Conservation (phyloP, 1,140 invertebrate species). For the Zaprionus gabonicus region DNA sequence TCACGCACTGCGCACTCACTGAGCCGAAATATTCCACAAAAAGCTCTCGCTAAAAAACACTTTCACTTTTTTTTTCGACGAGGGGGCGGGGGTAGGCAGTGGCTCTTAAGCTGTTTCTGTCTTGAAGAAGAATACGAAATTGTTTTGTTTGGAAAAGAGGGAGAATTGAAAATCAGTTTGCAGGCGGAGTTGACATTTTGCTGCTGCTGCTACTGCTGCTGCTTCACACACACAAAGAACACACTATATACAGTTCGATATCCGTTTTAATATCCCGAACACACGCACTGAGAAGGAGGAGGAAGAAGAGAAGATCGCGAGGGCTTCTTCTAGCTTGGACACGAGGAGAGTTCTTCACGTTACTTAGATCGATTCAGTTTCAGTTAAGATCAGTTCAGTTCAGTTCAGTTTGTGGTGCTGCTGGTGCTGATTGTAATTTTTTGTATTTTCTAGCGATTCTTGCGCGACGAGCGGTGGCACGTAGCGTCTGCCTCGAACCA, state of each 20-base stretch:
- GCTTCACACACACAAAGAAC: background rate
- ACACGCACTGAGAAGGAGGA: background rate
- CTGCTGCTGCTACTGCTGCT: background rate
- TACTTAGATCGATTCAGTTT: background rate
- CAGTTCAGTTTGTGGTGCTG: slow-evolving; percentile 16
- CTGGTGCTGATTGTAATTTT: background rate
- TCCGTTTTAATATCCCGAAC: background rate
- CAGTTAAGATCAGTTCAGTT: slow-evolving; percentile 8
- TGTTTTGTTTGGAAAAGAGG: slow-evolving; percentile 27
- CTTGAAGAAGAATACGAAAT: slow-evolving; percentile 71
- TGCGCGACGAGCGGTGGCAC: slow-evolving; percentile 75
- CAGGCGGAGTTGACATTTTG: slow-evolving; percentile 33
- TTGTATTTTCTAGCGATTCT: slow-evolving; percentile 49
- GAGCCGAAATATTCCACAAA: slow-evolving; percentile 41
- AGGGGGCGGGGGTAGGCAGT: no score
- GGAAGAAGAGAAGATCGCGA: background rate
- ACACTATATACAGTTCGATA: background rate
- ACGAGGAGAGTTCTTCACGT: background rate
- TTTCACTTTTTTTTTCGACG: slow-evolving; percentile 64
- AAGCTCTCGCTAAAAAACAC: slow-evolving; percentile 37
- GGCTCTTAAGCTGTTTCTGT: background rate
- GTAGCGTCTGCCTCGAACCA: slow-evolving; percentile 80
- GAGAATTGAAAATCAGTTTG: slow-evolving; percentile 37
- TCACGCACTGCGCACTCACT: slow-evolving; percentile 69
- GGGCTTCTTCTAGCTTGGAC: background rate